Evolutionary conservation across 1,140 invertebrate genomes (phyloP).

Genomic region (Drosophila pseudoananassae): DNA sequence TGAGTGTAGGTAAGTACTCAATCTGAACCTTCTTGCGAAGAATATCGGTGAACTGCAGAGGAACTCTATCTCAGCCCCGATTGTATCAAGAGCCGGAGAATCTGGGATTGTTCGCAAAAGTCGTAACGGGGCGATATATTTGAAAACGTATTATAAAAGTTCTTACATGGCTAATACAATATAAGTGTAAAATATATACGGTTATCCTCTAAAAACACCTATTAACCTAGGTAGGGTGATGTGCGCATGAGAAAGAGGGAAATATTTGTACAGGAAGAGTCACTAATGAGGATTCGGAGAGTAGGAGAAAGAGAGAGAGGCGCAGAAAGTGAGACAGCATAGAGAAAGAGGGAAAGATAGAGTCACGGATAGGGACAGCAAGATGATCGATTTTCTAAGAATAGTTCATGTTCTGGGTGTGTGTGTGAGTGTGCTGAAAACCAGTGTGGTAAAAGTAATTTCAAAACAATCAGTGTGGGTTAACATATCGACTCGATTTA

Average conservation of each 20-base stretch:
- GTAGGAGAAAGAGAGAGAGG: not conserved
- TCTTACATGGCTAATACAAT: conserved; percentile 67
- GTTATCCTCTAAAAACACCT: conserved; percentile 58
- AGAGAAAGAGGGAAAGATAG: conserved; percentile 5
- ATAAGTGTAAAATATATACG: conserved; percentile 44
- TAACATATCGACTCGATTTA: conserved; percentile 41
- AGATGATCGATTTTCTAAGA: conserved; percentile 1
- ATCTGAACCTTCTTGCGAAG: no score
- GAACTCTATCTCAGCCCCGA: conserved; percentile 1
- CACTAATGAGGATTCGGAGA: not conserved
- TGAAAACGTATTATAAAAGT: conserved; percentile 47
- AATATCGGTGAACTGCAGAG: no score
- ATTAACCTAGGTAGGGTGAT: conserved; percentile 45
- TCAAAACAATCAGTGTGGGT: conserved; percentile 51
- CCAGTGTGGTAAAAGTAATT: conserved; percentile 53
- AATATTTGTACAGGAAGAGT: not conserved
- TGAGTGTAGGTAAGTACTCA: conserved; percentile 16
- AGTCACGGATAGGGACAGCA: not conserved
- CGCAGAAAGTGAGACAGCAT: not conserved
- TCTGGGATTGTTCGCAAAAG: conserved; percentile 18
- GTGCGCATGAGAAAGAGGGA: conserved; percentile 34
- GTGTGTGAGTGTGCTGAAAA: conserved; percentile 37
- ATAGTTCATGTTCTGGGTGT: not conserved
- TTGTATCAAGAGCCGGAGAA: conserved; percentile 9
- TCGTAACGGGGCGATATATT: conserved; percentile 43